These are phyloP conservation scores for Tillus elongatus DNA, from an alignment of 2,888 invertebrate genomes.

Conservation along the genomic window DNA sequence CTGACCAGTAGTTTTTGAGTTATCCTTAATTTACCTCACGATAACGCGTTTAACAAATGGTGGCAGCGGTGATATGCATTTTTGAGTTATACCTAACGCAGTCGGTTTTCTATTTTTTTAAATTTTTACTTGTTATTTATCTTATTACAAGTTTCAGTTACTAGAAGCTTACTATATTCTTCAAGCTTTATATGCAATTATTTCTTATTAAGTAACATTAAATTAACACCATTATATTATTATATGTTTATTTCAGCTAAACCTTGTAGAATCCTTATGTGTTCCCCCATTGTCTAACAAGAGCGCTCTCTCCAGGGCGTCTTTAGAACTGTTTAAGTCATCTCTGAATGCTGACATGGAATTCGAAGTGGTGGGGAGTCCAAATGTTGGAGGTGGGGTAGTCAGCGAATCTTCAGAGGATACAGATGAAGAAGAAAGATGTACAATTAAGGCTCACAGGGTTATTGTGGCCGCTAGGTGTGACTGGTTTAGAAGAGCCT, in stretches of 20 bases:
- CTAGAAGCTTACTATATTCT: too few species aligned
- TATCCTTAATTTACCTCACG: too few species aligned
- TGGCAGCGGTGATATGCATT: too few species aligned
- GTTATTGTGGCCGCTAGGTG: slow-evolving; percentile 59
- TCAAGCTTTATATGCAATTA: too few species aligned
- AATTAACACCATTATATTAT: too few species aligned
- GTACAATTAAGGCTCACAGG: slow-evolving; percentile 50
- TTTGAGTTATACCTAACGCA: too few species aligned
- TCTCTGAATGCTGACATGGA: slow-evolving; percentile 54
- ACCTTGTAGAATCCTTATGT: slow-evolving; percentile 53
- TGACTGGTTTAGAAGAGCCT: slow-evolving; percentile 60
- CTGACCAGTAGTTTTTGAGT: too few species aligned
- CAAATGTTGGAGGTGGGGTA: slow-evolving; percentile 11
- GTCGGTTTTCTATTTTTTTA: not conserved
- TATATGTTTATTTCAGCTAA: slow-evolving; percentile 48
- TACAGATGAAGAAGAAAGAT: slow-evolving; percentile 27
- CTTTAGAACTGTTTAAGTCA: slow-evolving; percentile 48
- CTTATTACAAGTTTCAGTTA: too few species aligned
- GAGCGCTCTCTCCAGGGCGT: slow-evolving; percentile 49
- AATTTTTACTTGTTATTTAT: not conserved
- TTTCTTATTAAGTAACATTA: too few species aligned
- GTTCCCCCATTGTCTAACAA: slow-evolving; percentile 49
- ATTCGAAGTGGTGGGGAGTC: slow-evolving; percentile 47
- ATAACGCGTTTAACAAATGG: too few species aligned
- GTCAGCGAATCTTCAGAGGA: slow-evolving; percentile 12